phyloP scores from a whole-genome alignment of 1,140 invertebrate species.

The Meloidogyne floridensis region DNA sequence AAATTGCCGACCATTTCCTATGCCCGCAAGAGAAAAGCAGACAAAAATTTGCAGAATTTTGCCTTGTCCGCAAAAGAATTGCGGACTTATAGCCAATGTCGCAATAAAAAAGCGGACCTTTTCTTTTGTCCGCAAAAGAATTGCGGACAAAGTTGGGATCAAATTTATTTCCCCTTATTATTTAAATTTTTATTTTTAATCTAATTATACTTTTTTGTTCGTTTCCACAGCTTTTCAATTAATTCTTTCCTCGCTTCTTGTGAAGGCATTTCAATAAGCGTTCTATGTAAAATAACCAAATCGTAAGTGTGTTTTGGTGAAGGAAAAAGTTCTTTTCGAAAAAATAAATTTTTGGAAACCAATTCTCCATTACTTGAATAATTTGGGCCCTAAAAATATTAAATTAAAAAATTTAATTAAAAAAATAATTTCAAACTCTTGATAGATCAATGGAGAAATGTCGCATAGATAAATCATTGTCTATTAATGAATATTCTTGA shows the following conservation, averaged over 20 bases:
- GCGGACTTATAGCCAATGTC: background rate
- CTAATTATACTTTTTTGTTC: slow-evolving; percentile 50
- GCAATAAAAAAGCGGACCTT: no score
- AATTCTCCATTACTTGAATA: slow-evolving; percentile 30
- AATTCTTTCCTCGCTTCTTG: slow-evolving; percentile 46
- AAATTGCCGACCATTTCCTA: no score
- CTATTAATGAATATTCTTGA: slow-evolving; percentile 30
- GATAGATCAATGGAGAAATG: slow-evolving; percentile 31
- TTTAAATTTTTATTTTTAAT: background rate
- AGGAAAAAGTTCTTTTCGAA: slow-evolving; percentile 45
- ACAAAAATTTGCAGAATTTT: background rate
- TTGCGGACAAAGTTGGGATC: background rate
- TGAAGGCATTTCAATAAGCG: slow-evolving; percentile 49
- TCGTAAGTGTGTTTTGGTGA: slow-evolving; percentile 53
- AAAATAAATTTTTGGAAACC: slow-evolving; percentile 49
- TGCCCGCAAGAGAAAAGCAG: background rate
- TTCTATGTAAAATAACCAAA: slow-evolving; percentile 53
- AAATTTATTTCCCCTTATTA: background rate
- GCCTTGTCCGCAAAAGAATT: background rate
- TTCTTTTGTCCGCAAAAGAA: background rate
- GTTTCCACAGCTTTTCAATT: slow-evolving; percentile 46
- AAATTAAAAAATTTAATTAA: background rate
- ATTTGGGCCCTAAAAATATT: slow-evolving; percentile 40
- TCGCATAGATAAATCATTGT: slow-evolving; percentile 17
- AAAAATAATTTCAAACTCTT: slow-evolving; percentile 8